Percentiles rank a stretch among this genome's conserved stretches.
phyloP scores from a whole-genome alignment of 2,888 invertebrate species.

The Chaetogeoica ovagalla region DNA sequence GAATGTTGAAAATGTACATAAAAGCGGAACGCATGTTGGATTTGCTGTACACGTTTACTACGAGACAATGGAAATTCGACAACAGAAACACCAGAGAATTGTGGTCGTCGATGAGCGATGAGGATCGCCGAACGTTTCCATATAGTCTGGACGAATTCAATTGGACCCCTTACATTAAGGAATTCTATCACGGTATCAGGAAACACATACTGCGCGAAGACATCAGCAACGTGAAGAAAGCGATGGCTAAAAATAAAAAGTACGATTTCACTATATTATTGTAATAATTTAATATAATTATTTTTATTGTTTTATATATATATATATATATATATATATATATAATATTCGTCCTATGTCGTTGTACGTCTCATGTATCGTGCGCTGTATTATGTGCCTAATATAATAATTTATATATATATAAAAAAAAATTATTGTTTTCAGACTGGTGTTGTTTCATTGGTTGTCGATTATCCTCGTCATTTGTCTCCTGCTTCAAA shows the following conservation, averaged over 20 bases:
- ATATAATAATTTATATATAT: neutral
- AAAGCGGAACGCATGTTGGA: neutral
- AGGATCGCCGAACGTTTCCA: neutral
- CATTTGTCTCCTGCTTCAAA: neutral
- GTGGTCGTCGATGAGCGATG: constrained; percentile 14
- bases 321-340: too few relatives aligned
- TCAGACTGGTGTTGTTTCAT: constrained; percentile 4
- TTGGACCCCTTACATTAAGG: neutral
- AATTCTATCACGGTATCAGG: neutral
- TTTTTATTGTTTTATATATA: too few relatives aligned
- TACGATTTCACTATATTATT: neutral
- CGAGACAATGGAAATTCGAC: constrained; percentile 17
- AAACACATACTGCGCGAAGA: constrained; percentile 10
- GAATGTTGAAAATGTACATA: neutral
- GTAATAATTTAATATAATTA: too few relatives aligned
- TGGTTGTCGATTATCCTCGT: neutral
- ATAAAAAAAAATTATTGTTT: neutral
- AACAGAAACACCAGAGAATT: constrained; percentile 12
- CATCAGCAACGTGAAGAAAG: neutral
- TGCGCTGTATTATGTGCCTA: neutral
- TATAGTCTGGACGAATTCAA: neutral
- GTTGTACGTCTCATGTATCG: too few relatives aligned
- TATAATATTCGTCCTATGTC: too few relatives aligned
- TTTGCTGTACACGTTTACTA: neutral
- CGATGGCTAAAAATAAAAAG: constrained; percentile 3